Evolutionary conservation across 2,797 vertebrate genomes (phyloP), one percentile per base, ranked within the genome.

Genomic region (Trachops cirrhosus): DNA sequence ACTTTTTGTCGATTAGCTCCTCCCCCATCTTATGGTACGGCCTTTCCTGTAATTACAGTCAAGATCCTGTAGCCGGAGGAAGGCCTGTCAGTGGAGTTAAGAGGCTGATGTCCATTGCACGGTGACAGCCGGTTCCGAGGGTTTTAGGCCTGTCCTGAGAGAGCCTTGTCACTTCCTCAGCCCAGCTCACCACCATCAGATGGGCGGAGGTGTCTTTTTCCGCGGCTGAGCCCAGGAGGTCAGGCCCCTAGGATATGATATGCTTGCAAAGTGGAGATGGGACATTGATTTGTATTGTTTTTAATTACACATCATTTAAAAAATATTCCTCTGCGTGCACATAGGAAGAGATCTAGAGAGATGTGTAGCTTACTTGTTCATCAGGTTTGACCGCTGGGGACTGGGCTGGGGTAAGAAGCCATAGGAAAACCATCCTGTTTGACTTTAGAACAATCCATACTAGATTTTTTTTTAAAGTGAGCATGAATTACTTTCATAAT

Each of bases 11-110:
- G 91, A 96, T 97, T 94, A 95, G 59, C 95, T 82, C 32, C 89
- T 68, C 86, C 86, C 79, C 73, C 94, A 6, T 71, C 91, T 91
- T 95, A 97, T 83, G 97, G 82, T 88, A 24, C 39, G 78, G 73
- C 92, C 86, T 95, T 97, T 97, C 95, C 97, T 97, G 97, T 97
- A 97, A 97, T 97, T 95, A 97, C 88, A 97, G 96, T 59, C 77
- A 12, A 89, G 96, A 97, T 94, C 82, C 96, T 96, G 70, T 94
- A 92, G 97, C 97, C 39, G 14, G 95, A 97, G 97, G 97, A 96
- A 96, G 95, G 68, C 83, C 86, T 97, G 96, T 97, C 97, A 94
- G 48, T 96, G 89, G 93, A 90, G 73, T 79, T 79, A 46, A 64
- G 68, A 92, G 82, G 93, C 83, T 96, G 92, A 90, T 89, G 96